These are phyloP conservation scores for Torymus aiolomorphi DNA, from an alignment of 2,888 invertebrate genomes.

Conservation along the genomic window DNA sequence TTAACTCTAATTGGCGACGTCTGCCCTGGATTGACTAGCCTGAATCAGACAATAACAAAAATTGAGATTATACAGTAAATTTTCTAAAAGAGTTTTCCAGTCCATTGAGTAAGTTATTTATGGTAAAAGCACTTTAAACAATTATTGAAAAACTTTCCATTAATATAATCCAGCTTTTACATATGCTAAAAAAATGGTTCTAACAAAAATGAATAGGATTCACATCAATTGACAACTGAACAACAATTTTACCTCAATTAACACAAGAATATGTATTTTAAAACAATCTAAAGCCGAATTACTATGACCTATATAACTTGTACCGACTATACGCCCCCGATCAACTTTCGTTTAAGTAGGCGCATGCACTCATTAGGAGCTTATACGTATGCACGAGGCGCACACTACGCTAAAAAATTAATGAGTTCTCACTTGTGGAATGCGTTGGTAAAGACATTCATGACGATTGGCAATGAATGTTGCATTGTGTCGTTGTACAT, in stretches of 20 bases:
- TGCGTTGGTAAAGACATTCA: conserved; percentile 84
- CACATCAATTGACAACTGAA: too few species aligned
- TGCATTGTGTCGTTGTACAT: conserved; percentile 88
- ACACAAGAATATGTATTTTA: too few species aligned
- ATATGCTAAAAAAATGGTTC: too few species aligned
- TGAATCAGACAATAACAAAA: conserved; percentile 7
- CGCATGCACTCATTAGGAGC: conserved; percentile 11
- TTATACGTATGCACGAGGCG: neutral
- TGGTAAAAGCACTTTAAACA: too few species aligned
- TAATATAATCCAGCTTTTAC: too few species aligned
- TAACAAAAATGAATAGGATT: too few species aligned
- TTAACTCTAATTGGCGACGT: conserved; percentile 79
- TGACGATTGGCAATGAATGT: conserved; percentile 86
- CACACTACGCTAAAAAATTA: conserved; percentile 6
- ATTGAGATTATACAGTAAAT: neutral
- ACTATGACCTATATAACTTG: too few species aligned
- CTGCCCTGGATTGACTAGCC: conserved; percentile 23
- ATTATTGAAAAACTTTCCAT: too few species aligned
- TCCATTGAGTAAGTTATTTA: neutral
- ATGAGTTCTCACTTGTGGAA: conserved; percentile 79
- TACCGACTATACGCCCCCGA: neutral
- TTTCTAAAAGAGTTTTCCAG: neutral
- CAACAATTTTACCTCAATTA: too few species aligned
- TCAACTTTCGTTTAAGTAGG: conserved; percentile 19
- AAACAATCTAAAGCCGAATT: too few species aligned